Base-by-base conservation (phyloP, 2,797 vertebrate species). In the Enteromius paludinosus region DNA sequence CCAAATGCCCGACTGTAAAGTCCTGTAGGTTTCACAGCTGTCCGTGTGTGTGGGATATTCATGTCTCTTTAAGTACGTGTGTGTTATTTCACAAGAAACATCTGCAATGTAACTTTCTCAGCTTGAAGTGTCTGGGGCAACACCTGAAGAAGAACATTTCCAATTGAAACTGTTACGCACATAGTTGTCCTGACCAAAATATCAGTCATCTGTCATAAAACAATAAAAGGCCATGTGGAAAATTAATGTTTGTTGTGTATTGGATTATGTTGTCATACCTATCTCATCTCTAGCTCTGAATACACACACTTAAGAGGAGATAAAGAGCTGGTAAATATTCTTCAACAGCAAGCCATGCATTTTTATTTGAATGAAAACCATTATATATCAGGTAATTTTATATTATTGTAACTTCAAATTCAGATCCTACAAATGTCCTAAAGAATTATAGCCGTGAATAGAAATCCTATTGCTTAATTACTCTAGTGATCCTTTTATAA, bases 1-100 rank as follows among this genome's bases (percentile, higher is more conserved):
- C 89, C 90, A 54, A 66, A 87, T 91, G 96, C 97, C 66, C 95
- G 92, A 91, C 96, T 99, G 85, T 98, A 90, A 94, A 93, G 79
- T 87, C 78, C 82, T 35, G 82, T 76, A 89, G 70, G 56, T 78
- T 62, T 88, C 28, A 82, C 38, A 65, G 80, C 79, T 83, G 72
- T 33, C 66, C 77, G 52, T 68, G 77, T 35, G 87, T 62, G 59
- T 61, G 68, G 3, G 25, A 47, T 65, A 64, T 52, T 11, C 20
- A 35, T 71, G 79, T 23, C 23, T 35, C 56, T 45, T 17, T 9
- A 47, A 9, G 47, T 43, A 78, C 68, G 87, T 74, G 80, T 86
- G 86, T 88, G 78, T 49, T 25, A 35, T 79, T 74, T 28, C 17
- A 65, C 52, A 17, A 73, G 18, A 68, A 85, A 76, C 23, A 2